Conservation (phyloP, 2,888 invertebrate species). For the Ennomos fuscantarius region DNA sequence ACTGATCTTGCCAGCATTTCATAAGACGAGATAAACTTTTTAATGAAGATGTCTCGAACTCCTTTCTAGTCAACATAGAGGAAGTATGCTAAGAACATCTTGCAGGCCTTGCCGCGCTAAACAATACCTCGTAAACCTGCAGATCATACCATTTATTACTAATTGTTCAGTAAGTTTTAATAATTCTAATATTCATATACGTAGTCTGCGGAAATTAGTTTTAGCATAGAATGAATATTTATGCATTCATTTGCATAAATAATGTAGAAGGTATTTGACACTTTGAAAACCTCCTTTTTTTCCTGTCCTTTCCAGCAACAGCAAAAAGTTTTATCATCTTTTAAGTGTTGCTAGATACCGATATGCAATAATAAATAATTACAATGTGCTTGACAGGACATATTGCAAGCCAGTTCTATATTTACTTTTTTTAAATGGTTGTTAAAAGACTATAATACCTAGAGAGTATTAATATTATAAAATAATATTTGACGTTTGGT, state of each 20-base stretch:
- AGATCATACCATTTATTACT: constrained; percentile 58
- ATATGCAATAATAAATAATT: background rate
- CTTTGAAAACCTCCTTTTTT: constrained; percentile 29
- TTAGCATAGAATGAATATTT: constrained; percentile 33
- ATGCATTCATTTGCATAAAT: constrained; percentile 44
- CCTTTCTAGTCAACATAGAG: background rate
- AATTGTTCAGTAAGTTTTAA: constrained; percentile 57
- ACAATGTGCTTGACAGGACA: constrained; percentile 10
- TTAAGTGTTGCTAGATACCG: constrained; percentile 2
- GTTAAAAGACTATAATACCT: no score
- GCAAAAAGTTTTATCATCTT: constrained; percentile 19
- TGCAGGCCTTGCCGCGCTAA: constrained; percentile 46
- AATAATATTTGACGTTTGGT: no score
- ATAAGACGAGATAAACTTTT: background rate
- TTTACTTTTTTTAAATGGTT: background rate
- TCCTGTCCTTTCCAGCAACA: constrained; percentile 19
- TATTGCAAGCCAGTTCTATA: constrained; percentile 21
- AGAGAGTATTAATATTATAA: no score
- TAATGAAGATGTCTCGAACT: constrained; percentile 1
- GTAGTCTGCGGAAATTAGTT: constrained; percentile 35
- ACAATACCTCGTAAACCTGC: constrained; percentile 65
- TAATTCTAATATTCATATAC: constrained; percentile 27
- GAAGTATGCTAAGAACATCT: constrained; percentile 43
- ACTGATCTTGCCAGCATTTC: background rate
- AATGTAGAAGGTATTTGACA: constrained; percentile 34